Percentiles rank a stretch among this genome's conserved stretches.
Evolutionary conservation across 2,797 vertebrate species (phyloP).

Genomic region (Sebastes vulpes): DNA sequence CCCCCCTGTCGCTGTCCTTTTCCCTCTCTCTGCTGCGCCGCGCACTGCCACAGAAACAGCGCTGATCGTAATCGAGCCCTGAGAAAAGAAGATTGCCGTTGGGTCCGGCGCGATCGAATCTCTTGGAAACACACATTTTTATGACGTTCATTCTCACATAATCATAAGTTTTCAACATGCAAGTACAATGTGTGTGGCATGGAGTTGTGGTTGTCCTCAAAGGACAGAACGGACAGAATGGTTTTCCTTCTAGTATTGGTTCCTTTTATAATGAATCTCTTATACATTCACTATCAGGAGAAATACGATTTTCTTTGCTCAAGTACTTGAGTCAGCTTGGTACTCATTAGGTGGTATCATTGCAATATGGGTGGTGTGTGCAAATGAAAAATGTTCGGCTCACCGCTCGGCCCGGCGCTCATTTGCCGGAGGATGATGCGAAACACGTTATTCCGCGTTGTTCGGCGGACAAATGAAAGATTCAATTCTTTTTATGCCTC

Average conservation of each 20-base stretch:
- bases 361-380: too few species aligned
- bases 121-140: neutral
- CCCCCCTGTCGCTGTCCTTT: slow-evolving; percentile 36
- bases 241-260: neutral
- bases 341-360: neutral
- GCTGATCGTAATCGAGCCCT: slow-evolving; percentile 27
- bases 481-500: too few species aligned
- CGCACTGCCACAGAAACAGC: slow-evolving; percentile 27
- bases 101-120: slow-evolving; percentile 13
- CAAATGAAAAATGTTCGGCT: too few species aligned
- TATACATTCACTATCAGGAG: neutral
- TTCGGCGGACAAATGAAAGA: too few species aligned
- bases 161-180: neutral
- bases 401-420: fast-evolving
- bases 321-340: neutral
- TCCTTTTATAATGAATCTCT: neutral
- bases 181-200: neutral
- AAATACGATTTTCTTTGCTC: neutral
- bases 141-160: neutral
- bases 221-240: neutral
- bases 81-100: neutral
- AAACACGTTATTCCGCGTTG: too few species aligned
- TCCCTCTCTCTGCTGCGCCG: slow-evolving; percentile 17
- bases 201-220: neutral
- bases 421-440: too few species aligned